Conservation (phyloP, 2,888 invertebrate genomes). For the Melikaiella ostensackeni region DNA sequence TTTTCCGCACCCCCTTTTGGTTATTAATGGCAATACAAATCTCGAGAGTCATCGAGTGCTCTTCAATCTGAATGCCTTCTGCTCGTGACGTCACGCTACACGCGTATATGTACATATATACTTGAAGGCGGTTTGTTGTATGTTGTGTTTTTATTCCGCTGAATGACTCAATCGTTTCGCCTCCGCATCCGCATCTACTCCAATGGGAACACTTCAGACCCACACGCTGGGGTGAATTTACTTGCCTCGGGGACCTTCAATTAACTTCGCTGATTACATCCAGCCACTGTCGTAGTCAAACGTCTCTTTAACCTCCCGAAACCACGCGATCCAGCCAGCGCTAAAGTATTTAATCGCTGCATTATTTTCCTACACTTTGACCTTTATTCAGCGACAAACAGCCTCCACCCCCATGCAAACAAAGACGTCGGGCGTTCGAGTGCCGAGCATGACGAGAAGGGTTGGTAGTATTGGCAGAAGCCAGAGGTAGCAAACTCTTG, state of each 20-base stretch:
- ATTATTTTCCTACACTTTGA: conserved; percentile 39
- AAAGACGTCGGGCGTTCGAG: conserved; percentile 16
- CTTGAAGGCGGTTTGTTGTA: conserved; percentile 64
- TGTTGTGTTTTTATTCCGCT: conserved; percentile 73
- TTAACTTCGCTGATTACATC: conserved; percentile 72
- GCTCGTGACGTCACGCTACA: conserved; percentile 74
- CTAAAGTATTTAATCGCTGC: conserved; percentile 38
- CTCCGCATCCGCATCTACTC: conserved; percentile 58
- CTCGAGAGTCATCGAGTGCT: conserved; percentile 76
- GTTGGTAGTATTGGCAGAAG: not conserved
- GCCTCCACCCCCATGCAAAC: conserved; percentile 22
- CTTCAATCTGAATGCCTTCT: conserved; percentile 78
- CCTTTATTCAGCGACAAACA: conserved; percentile 9
- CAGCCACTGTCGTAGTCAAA: conserved; percentile 49
- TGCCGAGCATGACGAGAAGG: not conserved
- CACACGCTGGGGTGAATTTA: conserved; percentile 47
- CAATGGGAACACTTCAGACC: conserved; percentile 61
- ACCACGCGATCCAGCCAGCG: conserved; percentile 18
- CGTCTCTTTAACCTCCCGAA: conserved; percentile 7
- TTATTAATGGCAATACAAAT: conserved; percentile 78
- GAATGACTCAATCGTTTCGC: conserved; percentile 75
- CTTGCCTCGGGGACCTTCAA: conserved; percentile 64
- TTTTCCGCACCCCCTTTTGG: conserved; percentile 45
- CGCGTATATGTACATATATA: conserved; percentile 44
- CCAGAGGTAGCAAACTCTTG: not conserved